Evolutionary conservation across 37 sponge, comb jelly and placozoan species (phyloP).

Genomic region (Cliona cf. orientalis): DNA sequence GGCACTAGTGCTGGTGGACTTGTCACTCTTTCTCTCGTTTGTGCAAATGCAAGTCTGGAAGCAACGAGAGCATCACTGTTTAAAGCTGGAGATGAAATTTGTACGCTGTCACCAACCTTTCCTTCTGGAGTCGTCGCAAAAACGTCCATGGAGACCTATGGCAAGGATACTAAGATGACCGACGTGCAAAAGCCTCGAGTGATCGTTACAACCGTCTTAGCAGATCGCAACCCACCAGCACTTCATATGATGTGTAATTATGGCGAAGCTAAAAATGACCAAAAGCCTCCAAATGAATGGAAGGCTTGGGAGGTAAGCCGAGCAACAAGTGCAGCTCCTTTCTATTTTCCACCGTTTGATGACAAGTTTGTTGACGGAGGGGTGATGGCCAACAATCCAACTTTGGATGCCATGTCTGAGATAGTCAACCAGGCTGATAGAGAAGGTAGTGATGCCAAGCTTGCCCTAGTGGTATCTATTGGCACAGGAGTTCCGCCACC

Average conservation of each 20-base stretch:
- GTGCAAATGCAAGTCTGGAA: neutral
- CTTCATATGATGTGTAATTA: slow-evolving; percentile 73
- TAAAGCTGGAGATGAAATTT: slow-evolving; percentile 21
- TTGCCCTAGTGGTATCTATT: slow-evolving; percentile 15
- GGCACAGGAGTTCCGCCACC: slow-evolving; percentile 27
- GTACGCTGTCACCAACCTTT: neutral
- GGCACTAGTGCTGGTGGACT: slow-evolving; percentile 78
- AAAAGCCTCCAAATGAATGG: slow-evolving; percentile 20
- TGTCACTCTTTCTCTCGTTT: slow-evolving; percentile 14
- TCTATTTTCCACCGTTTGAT: slow-evolving; percentile 12
- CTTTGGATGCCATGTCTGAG: slow-evolving; percentile 15
- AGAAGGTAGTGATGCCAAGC: slow-evolving; percentile 24
- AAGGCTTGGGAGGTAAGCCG: slow-evolving; percentile 42
- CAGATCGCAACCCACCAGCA: slow-evolving; percentile 55
- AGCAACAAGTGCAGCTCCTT: slow-evolving; percentile 30
- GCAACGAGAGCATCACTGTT: slow-evolving; percentile 16
- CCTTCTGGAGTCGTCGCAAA: neutral
- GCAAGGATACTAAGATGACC: slow-evolving; percentile 8
- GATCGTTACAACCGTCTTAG: slow-evolving; percentile 65
- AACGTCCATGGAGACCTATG: neutral
- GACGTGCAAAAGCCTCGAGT: slow-evolving; percentile 30
- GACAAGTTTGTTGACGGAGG: slow-evolving; percentile 38
- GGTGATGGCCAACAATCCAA: slow-evolving; percentile 1
- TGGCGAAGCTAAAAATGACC: slow-evolving; percentile 20
- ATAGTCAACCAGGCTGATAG: slow-evolving; percentile 4